Evolutionary conservation across 2,888 invertebrate species (phyloP).

Genomic region (Drosophila multiciliata): DNA sequence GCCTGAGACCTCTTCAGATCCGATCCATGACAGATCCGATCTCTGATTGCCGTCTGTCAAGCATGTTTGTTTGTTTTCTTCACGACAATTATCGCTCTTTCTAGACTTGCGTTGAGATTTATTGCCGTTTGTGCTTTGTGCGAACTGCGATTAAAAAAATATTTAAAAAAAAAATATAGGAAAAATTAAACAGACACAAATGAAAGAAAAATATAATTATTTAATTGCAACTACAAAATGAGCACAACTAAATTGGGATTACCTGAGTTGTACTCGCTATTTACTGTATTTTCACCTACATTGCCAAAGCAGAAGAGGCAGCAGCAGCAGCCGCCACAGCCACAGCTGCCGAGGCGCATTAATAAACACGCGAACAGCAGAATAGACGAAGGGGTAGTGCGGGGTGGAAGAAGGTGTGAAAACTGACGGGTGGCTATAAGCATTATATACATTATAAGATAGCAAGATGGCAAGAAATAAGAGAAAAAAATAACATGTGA

Average conservation of each 20-base stretch:
- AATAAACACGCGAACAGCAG: slow-evolving; percentile 41
- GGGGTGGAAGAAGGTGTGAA: background rate
- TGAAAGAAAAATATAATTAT: slow-evolving; percentile 60
- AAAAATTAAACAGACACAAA: background rate
- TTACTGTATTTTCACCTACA: slow-evolving; percentile 76
- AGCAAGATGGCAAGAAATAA: slow-evolving; percentile 8
- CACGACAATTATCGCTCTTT: slow-evolving; percentile 37
- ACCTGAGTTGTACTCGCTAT: slow-evolving; percentile 32
- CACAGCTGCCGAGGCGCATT: slow-evolving; percentile 29
- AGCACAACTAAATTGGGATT: slow-evolving; percentile 46
- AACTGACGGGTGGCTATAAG: slow-evolving; percentile 34
- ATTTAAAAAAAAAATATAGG: slow-evolving; percentile 3
- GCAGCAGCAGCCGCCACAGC: background rate
- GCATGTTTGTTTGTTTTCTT: slow-evolving; percentile 12
- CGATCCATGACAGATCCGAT: slow-evolving; percentile 14
- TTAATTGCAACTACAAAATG: slow-evolving; percentile 56
- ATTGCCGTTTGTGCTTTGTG: slow-evolving; percentile 4
- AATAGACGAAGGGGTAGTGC: background rate
- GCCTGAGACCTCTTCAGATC: slow-evolving; percentile 19
- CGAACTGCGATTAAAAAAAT: slow-evolving; percentile 23
- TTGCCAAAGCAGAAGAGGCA: slow-evolving; percentile 37
- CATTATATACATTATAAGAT: slow-evolving; percentile 17
- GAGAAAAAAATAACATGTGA: slow-evolving; percentile 6
- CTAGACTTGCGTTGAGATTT: slow-evolving; percentile 1
- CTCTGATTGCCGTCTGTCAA: slow-evolving; percentile 54